phyloP scores from a whole-genome alignment of 2,113 vertebrate species.

The Podarcis raffonei region DNA sequence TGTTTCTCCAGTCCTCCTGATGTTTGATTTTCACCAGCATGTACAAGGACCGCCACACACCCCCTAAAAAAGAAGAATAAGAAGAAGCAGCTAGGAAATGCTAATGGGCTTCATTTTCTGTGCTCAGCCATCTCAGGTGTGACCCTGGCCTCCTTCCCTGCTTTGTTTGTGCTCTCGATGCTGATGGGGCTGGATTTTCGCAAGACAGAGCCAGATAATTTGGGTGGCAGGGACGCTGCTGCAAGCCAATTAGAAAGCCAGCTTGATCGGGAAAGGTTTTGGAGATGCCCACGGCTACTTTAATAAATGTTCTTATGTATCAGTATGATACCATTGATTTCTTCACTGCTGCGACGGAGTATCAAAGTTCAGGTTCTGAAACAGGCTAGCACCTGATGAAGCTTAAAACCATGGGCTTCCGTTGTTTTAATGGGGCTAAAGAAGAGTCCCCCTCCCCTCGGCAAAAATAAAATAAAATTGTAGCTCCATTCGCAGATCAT shows the following conservation, averaged over 20 bases:
- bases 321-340: conserved; percentile 63
- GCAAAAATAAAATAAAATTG: background rate
- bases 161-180: conserved; percentile 62
- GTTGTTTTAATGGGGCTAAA: background rate
- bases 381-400: conserved; percentile 17
- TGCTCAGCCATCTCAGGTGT: conserved; percentile 41
- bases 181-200: conserved; percentile 58
- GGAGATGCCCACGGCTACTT: conserved; percentile 56
- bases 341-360: conserved; percentile 54
- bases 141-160: conserved; percentile 53
- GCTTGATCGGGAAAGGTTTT: conserved; percentile 56
- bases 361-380: conserved; percentile 55
- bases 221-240: conserved; percentile 49
- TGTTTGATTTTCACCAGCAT: conserved; percentile 40
- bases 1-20: conserved; percentile 53
- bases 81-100: conserved; percentile 54
- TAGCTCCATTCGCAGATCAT: background rate
- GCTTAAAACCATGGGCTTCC: background rate
- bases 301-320: conserved; percentile 66
- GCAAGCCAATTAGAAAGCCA: conserved; percentile 66
- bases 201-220: conserved; percentile 58
- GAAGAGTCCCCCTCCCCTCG: too few relatives aligned
- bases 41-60: conserved; percentile 18
- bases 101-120: conserved; percentile 69
- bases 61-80: conserved; percentile 24